These are phyloP conservation scores for Engraulis encrasicolus DNA, from an alignment of 2,113 vertebrate genomes.

Conservation along the genomic window DNA sequence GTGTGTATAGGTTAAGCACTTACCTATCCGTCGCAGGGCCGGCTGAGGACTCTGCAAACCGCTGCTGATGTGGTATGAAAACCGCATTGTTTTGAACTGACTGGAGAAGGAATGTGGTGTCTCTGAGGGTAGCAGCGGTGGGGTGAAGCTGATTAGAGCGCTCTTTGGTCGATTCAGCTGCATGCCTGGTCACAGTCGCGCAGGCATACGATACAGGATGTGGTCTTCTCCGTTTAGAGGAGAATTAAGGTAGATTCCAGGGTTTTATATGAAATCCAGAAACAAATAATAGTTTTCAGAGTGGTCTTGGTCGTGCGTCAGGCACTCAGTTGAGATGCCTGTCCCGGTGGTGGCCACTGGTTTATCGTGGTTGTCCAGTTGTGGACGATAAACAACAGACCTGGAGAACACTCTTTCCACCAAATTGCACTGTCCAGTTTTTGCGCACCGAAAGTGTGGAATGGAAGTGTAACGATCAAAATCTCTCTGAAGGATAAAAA, in stretches of 20 bases:
- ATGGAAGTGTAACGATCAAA: constrained; percentile 44
- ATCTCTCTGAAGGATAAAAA: constrained; percentile 40
- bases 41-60: constrained; percentile 54
- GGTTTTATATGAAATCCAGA: constrained; percentile 16
- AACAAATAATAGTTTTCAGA: not conserved
- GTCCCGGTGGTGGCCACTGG: constrained; percentile 40
- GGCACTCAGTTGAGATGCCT: constrained; percentile 37
- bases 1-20: constrained; percentile 35
- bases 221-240: constrained; percentile 22
- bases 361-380: constrained; percentile 39
- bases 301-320: constrained; percentile 26
- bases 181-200: constrained; percentile 61
- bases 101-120: constrained; percentile 65
- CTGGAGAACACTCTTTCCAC: constrained; percentile 26
- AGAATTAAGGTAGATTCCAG: constrained; percentile 39
- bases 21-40: constrained; percentile 66
- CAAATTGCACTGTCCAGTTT: constrained; percentile 41
- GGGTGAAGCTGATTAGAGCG: constrained; percentile 55
- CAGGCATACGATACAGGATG: constrained; percentile 40
- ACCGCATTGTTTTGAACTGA: constrained; percentile 74
- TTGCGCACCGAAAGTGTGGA: constrained; percentile 34
- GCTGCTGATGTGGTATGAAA: constrained; percentile 72
- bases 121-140: constrained; percentile 41
- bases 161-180: constrained; percentile 68
- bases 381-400: constrained; percentile 35